phyloP scores from a whole-genome alignment of 2,797 vertebrate genomes.

The Chelidonichthys spinosus region DNA sequence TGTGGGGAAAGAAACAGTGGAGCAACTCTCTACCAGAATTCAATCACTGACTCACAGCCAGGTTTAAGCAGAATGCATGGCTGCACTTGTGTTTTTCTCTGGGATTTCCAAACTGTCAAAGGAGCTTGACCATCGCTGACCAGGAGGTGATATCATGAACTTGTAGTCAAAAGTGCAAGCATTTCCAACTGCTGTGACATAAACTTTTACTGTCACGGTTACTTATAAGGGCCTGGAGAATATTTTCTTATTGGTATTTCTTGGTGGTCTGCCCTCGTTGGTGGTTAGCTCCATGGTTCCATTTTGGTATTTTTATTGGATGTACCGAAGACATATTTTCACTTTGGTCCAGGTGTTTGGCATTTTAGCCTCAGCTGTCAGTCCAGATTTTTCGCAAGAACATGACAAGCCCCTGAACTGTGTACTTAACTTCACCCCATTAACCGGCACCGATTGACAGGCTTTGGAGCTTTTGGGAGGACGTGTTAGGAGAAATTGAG shows the following conservation, averaged over 20 bases:
- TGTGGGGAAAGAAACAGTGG: conserved; percentile 10
- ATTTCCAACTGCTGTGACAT: conserved; percentile 56
- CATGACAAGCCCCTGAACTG: conserved; percentile 48
- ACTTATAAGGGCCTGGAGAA: conserved; percentile 22
- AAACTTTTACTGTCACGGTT: conserved; percentile 55
- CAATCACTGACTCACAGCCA: conserved; percentile 49
- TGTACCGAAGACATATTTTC: conserved; percentile 44
- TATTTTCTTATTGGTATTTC: conserved; percentile 50
- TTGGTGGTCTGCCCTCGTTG: conserved; percentile 41
- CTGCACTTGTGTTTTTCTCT: conserved; percentile 57
- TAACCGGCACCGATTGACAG: conserved; percentile 52
- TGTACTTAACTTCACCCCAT: conserved; percentile 58
- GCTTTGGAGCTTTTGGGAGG: conserved; percentile 30
- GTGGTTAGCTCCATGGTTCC: conserved; percentile 37
- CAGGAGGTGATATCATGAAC: conserved; percentile 54
- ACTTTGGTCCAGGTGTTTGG: conserved; percentile 53
- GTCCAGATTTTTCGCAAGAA: conserved; percentile 41
- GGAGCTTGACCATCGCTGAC: conserved; percentile 50
- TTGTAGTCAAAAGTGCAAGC: conserved; percentile 26
- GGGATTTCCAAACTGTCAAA: conserved; percentile 43
- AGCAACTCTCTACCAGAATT: conserved; percentile 16
- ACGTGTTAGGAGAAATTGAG: conserved; percentile 19
- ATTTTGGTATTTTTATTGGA: conserved; percentile 60
- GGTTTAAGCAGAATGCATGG: conserved; percentile 56
- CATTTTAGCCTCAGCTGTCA: conserved; percentile 43